Base-by-base conservation (phyloP, 2,113 vertebrate genomes). In the Rana temporaria region DNA sequence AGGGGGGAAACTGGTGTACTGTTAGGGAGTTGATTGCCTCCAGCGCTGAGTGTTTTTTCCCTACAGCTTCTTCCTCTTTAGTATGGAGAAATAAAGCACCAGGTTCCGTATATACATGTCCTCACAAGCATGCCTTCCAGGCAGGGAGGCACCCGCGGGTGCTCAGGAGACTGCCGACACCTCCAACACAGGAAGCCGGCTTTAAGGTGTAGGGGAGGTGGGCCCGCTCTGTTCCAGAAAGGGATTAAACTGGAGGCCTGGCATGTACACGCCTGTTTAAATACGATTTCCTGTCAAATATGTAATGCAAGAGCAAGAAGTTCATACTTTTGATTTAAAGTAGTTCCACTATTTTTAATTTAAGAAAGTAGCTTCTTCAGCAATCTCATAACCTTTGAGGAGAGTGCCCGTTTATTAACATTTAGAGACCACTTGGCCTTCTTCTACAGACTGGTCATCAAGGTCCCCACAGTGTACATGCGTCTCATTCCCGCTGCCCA, bases 141-240 rank as follows among this genome's bases (percentile, higher is more conserved):
- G 76, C 76, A 78, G 76, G 76, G 62, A 78, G 75, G 75, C 62
- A 56, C 76, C 76, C 63, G 0, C 16, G 19, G 48, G 62, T 66
- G 75, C 48, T 30, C 34, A 6, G 20, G 59, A 64, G 12, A 78
- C 48, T n/a, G 17, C 17, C n/a, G 6, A 53, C 16, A 24, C 38
- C 67, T 11, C 34, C 42, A 52, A 22, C 17, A 52, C 32, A 69
- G 19, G 52, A 12, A 34, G 53, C 70, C 7, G 24, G 26, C 42
- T 5, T 69, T n/a, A 17, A 20, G 20, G 67, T 57, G 26, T 19
- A 5, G 26, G 53, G 56, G 16, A 65, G 24, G 62, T 53, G 60
- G 67, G 20, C 57, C 76, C n/a, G n/a, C 22, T 78, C 14, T 17
- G 8, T 62, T 78, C 55, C 57, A 64, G 2, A 19, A 4, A 32